Base-by-base conservation (phyloP, 2,113 vertebrate species). In the Lepisosteus osseus region DNA sequence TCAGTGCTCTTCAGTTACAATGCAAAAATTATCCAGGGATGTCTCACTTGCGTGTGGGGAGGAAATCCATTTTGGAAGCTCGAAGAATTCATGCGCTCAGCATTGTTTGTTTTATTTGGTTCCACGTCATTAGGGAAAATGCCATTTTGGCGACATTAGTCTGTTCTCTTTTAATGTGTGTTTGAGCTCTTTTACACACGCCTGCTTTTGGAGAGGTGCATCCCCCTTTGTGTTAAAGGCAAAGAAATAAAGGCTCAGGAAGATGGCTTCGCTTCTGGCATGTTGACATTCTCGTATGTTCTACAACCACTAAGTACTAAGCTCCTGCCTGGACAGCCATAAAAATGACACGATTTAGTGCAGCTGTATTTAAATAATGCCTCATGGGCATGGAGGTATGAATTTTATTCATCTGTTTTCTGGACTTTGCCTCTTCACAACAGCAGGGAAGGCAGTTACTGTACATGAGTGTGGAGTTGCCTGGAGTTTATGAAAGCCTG, bases 61-160 rank as follows among this genome's bases (percentile, higher is more conserved):
- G 54, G 15, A 73, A 77, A 83, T 85, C 78, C 67, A 69, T 51
- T 71, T 29, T 63, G 43, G 78, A 72, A 74, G 75, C 78, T 66
- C 56, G 76, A 79, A 56, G 51, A 72, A 65, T 68, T 74, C 73
- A 73, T 73, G 75, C 43, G 17, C 61, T 76, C 1, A 42, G 11
- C 47, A 8, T 82, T 89, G 85, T 87, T 87, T 88, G 74, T 78
- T 84, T 88, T 81, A 88, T 83, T 89, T 87, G 67, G 81, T 79
- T 79, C 67, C 67, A 75, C 71, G 42, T 80, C 76, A 81, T 86
- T 84, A 86, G 59, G 69, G 65, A 64, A 57, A 59, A 42, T 42
- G 68, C 54, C 40, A 40, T 12, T 2, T 70, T 4, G 13, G 15
- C 76, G 13, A 44, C 74, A 72, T 78, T 69, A 75, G 82, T 79